Evolutionary conservation across 2,888 invertebrate species (phyloP).

Genomic region (Callyntrura sp.): DNA sequence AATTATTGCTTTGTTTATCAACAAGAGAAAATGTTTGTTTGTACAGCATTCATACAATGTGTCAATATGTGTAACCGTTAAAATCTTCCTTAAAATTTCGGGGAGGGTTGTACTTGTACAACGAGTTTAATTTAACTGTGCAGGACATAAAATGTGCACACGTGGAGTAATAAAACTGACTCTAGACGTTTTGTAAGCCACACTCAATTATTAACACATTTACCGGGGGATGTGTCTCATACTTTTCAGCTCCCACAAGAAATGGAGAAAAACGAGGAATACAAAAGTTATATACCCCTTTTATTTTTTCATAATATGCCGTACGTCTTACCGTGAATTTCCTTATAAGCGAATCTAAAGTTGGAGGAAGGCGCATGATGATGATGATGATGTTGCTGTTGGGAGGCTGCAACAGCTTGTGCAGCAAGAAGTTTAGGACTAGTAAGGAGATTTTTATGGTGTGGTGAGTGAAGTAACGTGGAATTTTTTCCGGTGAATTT

Average conservation of each 20-base stretch:
- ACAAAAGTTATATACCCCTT: neutral
- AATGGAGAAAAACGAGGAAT: neutral
- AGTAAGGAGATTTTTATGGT: constrained; percentile 79
- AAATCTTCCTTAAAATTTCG: neutral
- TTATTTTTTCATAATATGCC: neutral
- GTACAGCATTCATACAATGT: neutral
- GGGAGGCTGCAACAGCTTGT: constrained; percentile 63
- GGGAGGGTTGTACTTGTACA: neutral
- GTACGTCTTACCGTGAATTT: constrained; percentile 82
- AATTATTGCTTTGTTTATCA: too few species aligned
- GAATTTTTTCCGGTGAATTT: constrained; percentile 91
- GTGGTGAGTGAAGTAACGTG: constrained; percentile 69
- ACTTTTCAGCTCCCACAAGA: neutral
- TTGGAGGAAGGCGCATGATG: constrained; percentile 81
- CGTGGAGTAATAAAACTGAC: too few species aligned
- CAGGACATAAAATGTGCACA: too few species aligned
- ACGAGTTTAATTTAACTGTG: too few species aligned
- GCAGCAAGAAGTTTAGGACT: constrained; percentile 80
- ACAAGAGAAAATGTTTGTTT: too few species aligned
- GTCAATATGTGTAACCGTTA: neutral
- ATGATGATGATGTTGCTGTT: constrained; percentile 68
- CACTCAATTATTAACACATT: neutral
- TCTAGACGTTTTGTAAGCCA: too few species aligned
- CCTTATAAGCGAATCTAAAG: constrained; percentile 84
- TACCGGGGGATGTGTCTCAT: neutral